phyloP scores from a whole-genome alignment of 64 coral and sea anemone genomes.

The Pocillopora damicornis region DNA sequence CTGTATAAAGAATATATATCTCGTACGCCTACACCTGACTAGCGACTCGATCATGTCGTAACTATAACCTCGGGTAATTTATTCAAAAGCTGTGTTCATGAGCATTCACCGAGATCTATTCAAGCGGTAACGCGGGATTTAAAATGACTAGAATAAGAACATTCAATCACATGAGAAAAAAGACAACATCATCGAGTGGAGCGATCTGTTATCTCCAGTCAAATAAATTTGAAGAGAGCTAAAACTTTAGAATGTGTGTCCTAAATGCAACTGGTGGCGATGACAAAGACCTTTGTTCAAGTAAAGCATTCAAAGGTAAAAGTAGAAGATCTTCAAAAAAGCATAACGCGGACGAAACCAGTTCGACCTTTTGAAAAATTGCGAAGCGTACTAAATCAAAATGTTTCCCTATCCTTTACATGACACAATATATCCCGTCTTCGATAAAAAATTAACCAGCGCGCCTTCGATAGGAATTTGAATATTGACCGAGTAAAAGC shows the following conservation, averaged over 20 bases:
- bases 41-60: constrained; percentile 21
- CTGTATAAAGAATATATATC: constrained; percentile 15
- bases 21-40: constrained; percentile 29
- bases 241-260: constrained; percentile 1
- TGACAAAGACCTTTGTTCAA: constrained; percentile 45
- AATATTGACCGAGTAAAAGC: constrained; percentile 23
- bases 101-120: constrained; percentile 33
- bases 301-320: constrained; percentile 13
- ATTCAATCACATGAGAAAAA: constrained; percentile 10
- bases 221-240: constrained; percentile 14
- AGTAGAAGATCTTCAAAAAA: constrained; percentile 15
- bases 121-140: constrained; percentile 19
- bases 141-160: constrained; percentile 33
- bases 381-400: constrained; percentile 33
- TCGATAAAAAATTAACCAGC: constrained; percentile 52
- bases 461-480: constrained; percentile 31
- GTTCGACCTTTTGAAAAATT: constrained; percentile 2
- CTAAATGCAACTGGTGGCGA: constrained; percentile 39
- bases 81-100: constrained; percentile 33
- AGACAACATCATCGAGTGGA: constrained; percentile 9
- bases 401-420: constrained; percentile 9
- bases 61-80: constrained; percentile 44
- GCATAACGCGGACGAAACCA: background rate
- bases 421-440: background rate
- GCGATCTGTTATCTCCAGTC: background rate